Conservation (phyloP, 2,888 invertebrate genomes). For the Watsonalla cultraria region DNA sequence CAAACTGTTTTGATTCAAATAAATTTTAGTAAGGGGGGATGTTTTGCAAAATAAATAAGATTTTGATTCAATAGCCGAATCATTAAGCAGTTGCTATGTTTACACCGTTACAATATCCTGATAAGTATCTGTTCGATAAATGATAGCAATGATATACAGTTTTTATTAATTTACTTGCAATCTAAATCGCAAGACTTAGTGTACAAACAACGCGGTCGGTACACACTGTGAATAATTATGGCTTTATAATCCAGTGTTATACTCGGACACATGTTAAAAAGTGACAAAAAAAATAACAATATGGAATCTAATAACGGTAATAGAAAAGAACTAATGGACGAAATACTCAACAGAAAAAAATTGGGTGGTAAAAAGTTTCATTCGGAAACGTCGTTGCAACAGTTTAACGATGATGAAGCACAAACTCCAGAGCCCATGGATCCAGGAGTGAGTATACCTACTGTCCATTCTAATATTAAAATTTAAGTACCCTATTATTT, state of each 20-base stretch:
- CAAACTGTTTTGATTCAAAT: too few relatives aligned
- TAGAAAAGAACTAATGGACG: slow-evolving; percentile 46
- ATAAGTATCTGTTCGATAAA: slow-evolving; percentile 49
- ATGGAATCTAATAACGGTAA: slow-evolving; percentile 30
- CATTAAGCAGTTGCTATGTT: slow-evolving; percentile 36
- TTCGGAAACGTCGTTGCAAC: slow-evolving; percentile 64
- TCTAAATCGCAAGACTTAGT: slow-evolving; percentile 46
- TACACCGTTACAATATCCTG: slow-evolving; percentile 40
- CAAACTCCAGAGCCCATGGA: slow-evolving; percentile 31
- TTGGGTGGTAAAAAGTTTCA: slow-evolving; percentile 65
- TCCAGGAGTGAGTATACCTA: slow-evolving; percentile 60
- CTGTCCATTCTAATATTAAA: too few relatives aligned
- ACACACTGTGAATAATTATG: slow-evolving; percentile 11
- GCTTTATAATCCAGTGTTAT: background rate
- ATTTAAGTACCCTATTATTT: too few relatives aligned
- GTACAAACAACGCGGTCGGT: slow-evolving; percentile 21
- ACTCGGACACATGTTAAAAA: background rate
- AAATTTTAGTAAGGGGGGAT: too few relatives aligned
- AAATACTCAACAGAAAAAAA: slow-evolving; percentile 50
- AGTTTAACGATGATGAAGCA: slow-evolving; percentile 46
- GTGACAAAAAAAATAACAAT: slow-evolving; percentile 27
- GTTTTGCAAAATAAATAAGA: too few relatives aligned
- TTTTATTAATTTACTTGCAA: slow-evolving; percentile 61
- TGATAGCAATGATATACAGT: slow-evolving; percentile 45
- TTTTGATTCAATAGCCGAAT: slow-evolving; percentile 6